A percentile compares a stretch with the other conserved stretches of the same genome.
Evolutionary conservation across 1,140 invertebrate species (phyloP).

Genomic region (Gonioctena quinquepunctata): DNA sequence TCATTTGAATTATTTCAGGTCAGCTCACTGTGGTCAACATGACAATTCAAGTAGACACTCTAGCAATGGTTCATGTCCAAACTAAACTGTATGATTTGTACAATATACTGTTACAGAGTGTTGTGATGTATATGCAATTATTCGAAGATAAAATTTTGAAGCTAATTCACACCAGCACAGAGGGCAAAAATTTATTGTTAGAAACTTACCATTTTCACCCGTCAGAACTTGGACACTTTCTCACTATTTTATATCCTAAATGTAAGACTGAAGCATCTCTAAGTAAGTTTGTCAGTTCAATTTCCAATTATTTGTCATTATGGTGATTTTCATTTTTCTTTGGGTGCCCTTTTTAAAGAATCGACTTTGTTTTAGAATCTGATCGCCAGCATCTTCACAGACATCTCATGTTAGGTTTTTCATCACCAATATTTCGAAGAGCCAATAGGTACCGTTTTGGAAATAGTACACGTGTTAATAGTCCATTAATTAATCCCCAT

Average conservation of each 20-base stretch:
- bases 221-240: constrained; percentile 70
- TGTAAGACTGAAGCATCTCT: constrained; percentile 62
- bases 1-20: constrained; percentile 51
- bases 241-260: constrained; percentile 73
- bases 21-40: constrained; percentile 59
- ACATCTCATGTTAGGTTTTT: constrained; percentile 67
- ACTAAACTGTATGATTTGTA: constrained; percentile 68
- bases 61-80: constrained; percentile 70
- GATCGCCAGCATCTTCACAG: constrained; percentile 69
- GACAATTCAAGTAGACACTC: constrained; percentile 68
- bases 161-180: constrained; percentile 21
- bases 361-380: constrained; percentile 66
- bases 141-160: constrained; percentile 59
- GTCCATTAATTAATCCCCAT: constrained; percentile 76
- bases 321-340: constrained; percentile 30
- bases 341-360: neutral
- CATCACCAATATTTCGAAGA: constrained; percentile 72
- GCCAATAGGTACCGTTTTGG: constrained; percentile 68
- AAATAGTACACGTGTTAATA: constrained; percentile 55
- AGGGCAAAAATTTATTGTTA: constrained; percentile 50
- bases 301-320: constrained; percentile 11
- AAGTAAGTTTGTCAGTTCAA: constrained; percentile 39
- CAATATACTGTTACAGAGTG: constrained; percentile 72
- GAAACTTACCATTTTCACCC: constrained; percentile 69
- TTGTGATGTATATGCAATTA: constrained; percentile 69